Conservation (phyloP, 2,113 vertebrate genomes). For the Orthonyx spaldingii region DNA sequence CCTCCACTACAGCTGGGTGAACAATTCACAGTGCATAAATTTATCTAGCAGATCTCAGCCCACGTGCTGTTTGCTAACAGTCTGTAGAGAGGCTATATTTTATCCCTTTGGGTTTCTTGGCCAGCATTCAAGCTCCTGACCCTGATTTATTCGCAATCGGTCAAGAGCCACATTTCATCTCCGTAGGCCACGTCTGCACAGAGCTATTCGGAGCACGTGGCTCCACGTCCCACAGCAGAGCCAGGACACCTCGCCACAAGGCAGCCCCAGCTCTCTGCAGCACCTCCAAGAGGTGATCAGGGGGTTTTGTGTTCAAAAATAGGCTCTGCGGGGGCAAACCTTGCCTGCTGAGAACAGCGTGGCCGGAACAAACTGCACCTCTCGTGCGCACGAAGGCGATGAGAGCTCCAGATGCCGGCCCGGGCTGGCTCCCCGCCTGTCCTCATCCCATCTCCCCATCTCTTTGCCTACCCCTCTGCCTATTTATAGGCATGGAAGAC, state of each 20-base stretch:
- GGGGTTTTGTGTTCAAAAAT: background rate
- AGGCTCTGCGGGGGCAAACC: slow-evolving; percentile 33
- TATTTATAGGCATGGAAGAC: slow-evolving; percentile 44
- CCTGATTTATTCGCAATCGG: slow-evolving; percentile 57
- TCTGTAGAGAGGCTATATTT: slow-evolving; percentile 52
- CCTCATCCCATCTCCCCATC: background rate
- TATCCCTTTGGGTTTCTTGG: slow-evolving; percentile 68
- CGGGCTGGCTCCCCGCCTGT: background rate
- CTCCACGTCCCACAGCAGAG: background rate
- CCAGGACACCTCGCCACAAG: background rate
- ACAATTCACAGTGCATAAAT: slow-evolving; percentile 66
- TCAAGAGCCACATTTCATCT: slow-evolving; percentile 56
- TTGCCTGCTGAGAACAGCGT: background rate
- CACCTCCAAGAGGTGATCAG: background rate
- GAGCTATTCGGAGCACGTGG: background rate
- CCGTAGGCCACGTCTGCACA: background rate
- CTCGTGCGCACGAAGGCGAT: background rate
- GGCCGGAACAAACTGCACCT: background rate
- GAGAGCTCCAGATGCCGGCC: background rate
- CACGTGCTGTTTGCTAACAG: slow-evolving; percentile 61
- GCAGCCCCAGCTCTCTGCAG: background rate
- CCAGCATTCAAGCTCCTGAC: slow-evolving; percentile 50
- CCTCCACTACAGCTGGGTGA: slow-evolving; percentile 54
- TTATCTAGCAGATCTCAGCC: slow-evolving; percentile 61
- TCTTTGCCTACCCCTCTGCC: slow-evolving; percentile 36